A percentile compares a stretch with the other conserved stretches of the same genome.
phyloP scores from a whole-genome alignment of 1,140 invertebrate genomes.

The Apis cerana region DNA sequence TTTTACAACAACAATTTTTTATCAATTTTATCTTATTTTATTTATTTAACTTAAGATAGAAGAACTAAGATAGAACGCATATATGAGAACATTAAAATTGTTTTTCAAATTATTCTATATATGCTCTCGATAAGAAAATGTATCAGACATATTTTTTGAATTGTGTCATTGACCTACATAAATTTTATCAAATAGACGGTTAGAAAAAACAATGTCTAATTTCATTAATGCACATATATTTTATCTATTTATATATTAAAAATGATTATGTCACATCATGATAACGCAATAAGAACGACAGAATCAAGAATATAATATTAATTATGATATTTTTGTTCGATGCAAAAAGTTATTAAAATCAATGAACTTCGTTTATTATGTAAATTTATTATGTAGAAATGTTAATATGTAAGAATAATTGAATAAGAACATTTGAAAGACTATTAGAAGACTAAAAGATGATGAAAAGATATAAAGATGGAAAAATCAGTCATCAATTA shows the following conservation, averaged over 20 bases:
- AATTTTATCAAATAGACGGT: constrained; percentile 6
- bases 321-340: background rate
- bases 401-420: background rate
- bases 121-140: background rate
- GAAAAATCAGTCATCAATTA: background rate
- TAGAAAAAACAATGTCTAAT: background rate
- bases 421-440: background rate
- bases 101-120: background rate
- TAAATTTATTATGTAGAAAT: too few species aligned
- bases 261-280: background rate
- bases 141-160: background rate
- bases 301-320: background rate
- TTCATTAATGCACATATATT: background rate
- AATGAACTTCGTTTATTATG: background rate
- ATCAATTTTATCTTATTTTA: constrained; percentile 1
- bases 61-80: too few species aligned
- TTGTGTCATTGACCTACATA: constrained; percentile 12
- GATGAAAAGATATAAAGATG: background rate
- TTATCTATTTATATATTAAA: background rate
- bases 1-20: background rate
- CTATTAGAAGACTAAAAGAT: background rate
- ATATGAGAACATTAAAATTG: background rate
- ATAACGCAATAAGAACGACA: background rate
- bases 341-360: background rate
- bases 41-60: too few species aligned